phyloP scores from a whole-genome alignment of 2,888 invertebrate species.

The Geotrupes spiniger region DNA sequence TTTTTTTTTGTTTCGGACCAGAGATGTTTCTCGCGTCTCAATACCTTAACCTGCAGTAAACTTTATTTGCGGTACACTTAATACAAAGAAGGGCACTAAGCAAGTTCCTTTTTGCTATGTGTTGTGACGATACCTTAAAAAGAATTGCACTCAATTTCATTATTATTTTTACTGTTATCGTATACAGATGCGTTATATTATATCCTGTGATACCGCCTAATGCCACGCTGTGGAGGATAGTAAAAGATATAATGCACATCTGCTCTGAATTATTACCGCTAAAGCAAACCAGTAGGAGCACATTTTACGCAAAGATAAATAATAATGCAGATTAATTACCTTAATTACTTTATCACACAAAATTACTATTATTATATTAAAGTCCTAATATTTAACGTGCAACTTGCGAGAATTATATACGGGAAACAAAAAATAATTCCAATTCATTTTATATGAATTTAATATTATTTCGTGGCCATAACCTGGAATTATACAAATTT shows the following conservation, averaged over 20 bases:
- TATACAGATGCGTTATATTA: constrained; percentile 3
- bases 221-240: constrained; percentile 13
- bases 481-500: too few relatives aligned
- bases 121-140: not conserved
- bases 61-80: constrained; percentile 5
- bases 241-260: constrained; percentile 18
- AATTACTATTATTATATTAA: too few relatives aligned
- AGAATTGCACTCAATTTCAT: not conserved
- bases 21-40: constrained; percentile 1
- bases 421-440: too few relatives aligned
- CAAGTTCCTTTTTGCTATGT: not conserved
- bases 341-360: constrained; percentile 10
- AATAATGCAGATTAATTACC: constrained; percentile 18
- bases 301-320: constrained; percentile 13
- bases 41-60: constrained; percentile 5
- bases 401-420: too few relatives aligned
- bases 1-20: constrained; percentile 1
- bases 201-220: constrained; percentile 12
- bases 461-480: too few relatives aligned
- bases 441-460: too few relatives aligned
- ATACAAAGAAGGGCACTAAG: not conserved
- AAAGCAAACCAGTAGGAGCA: constrained; percentile 4
- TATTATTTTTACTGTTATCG: not conserved
- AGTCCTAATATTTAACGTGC: too few relatives aligned
- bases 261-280: constrained; percentile 17